Evolutionary conservation across 2,113 vertebrate genomes (phyloP).

Genomic region (Calyptomena viridis): DNA sequence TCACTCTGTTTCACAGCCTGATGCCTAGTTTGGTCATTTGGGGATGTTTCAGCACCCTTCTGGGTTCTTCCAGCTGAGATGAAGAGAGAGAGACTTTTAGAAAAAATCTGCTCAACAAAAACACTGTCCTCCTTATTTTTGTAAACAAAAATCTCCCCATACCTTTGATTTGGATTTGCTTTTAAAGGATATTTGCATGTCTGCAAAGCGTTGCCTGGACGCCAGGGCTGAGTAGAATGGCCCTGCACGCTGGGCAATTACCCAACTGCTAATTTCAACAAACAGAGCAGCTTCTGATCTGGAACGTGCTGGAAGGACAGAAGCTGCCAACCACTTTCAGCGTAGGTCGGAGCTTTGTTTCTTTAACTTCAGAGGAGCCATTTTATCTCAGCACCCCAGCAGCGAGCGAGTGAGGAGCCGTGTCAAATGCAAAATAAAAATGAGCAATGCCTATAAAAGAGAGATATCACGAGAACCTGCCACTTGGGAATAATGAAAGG

Average conservation of each 20-base stretch:
- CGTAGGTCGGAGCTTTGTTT: background rate
- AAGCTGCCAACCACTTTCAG: background rate
- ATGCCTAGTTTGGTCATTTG: background rate
- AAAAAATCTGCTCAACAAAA: background rate
- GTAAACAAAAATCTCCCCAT: background rate
- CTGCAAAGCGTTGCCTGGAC: background rate
- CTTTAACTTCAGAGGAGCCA: background rate
- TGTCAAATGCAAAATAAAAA: conserved; percentile 47
- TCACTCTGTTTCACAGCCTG: background rate
- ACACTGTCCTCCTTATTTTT: background rate
- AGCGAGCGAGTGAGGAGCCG: background rate
- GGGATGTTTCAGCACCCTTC: background rate
- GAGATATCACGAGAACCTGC: conserved; percentile 60
- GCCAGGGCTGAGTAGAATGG: background rate
- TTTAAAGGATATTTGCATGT: background rate
- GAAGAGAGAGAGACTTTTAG: background rate
- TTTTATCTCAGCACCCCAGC: conserved; percentile 45
- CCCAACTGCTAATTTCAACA: background rate
- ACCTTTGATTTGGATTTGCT: background rate
- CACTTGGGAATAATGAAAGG: conserved; percentile 64
- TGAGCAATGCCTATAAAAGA: conserved; percentile 49
- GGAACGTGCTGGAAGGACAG: background rate
- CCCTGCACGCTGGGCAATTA: background rate
- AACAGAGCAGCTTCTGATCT: background rate
- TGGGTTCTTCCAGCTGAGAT: background rate